Evolutionary conservation across 2,797 vertebrate species (phyloP).

Genomic region (Aphelocoma californica): DNA sequence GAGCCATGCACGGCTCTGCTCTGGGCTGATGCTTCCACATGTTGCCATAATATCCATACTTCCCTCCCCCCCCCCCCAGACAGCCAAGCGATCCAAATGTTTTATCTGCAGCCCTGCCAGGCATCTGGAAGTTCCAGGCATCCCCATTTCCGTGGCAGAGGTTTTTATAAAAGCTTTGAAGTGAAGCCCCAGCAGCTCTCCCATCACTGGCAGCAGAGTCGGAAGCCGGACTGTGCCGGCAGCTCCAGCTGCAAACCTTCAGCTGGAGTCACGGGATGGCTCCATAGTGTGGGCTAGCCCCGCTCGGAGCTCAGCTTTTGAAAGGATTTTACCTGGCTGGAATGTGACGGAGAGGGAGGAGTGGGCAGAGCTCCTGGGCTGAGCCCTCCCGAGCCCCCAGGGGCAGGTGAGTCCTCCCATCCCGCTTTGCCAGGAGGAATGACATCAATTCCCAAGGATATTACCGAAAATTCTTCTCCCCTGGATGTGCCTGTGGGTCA

Average conservation of each 20-base stretch:
- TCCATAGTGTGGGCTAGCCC: rapidly evolving
- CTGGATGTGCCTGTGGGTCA: too few relatives aligned
- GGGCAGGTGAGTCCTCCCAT: neutral
- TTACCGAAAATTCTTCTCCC: rapidly evolving
- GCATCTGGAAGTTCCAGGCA: slow-evolving; percentile 25
- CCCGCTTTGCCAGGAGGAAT: neutral
- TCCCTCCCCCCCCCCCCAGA: neutral
- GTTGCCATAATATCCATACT: neutral
- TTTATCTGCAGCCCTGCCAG: neutral
- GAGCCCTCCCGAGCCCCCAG: neutral
- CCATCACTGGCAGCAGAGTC: neutral
- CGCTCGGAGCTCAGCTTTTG: neutral
- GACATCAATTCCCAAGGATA: rapidly evolving
- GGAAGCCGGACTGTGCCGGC: neutral
- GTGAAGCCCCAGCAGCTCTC: neutral
- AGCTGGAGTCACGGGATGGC: rapidly evolving
- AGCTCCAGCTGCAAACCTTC: neutral
- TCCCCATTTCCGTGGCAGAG: neutral
- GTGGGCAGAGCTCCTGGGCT: neutral
- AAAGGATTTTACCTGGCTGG: neutral
- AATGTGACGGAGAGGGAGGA: neutral
- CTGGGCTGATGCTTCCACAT: neutral
- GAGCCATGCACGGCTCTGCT: neutral
- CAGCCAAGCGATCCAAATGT: neutral
- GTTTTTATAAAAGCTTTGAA: neutral